Evolutionary conservation across 2,888 invertebrate species (phyloP).

Genomic region (Cantharis lateralis): DNA sequence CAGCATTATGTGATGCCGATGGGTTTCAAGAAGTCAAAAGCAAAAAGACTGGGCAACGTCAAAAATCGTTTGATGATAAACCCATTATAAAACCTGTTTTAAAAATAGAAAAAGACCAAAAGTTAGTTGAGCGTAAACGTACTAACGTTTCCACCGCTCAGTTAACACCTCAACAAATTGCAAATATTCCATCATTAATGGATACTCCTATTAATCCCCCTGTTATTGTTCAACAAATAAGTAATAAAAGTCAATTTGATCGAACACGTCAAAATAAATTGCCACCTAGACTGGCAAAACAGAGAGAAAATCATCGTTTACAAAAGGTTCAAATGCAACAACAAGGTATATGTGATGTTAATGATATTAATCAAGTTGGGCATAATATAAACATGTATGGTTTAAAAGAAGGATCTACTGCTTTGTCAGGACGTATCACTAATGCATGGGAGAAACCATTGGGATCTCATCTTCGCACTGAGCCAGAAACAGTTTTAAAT

Average conservation of each 20-base stretch:
- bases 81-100: constrained; percentile 33
- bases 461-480: constrained; percentile 67
- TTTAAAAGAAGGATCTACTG: constrained; percentile 52
- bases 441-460: constrained; percentile 90
- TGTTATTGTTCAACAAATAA: constrained; percentile 48
- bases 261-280: constrained; percentile 64
- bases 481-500: constrained; percentile 46
- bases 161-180: constrained; percentile 53
- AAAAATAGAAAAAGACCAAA: constrained; percentile 49
- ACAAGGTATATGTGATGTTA: constrained; percentile 54
- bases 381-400: constrained; percentile 47
- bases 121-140: constrained; percentile 36
- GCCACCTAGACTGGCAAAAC: constrained; percentile 79
- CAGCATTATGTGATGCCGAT: constrained; percentile 62
- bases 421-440: constrained; percentile 71
- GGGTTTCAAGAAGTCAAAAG: constrained; percentile 86
- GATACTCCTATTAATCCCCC: constrained; percentile 60
- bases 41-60: constrained; percentile 72
- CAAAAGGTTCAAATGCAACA: constrained; percentile 58
- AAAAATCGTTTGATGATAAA: constrained; percentile 51
- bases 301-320: constrained; percentile 63
- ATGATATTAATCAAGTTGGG: constrained; percentile 58
- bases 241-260: constrained; percentile 46
- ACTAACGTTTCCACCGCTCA: constrained; percentile 26
- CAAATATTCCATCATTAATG: constrained; percentile 58